These are phyloP conservation scores for Globodera rostochiensis DNA, from an alignment of 1,140 invertebrate genomes.

Conservation along the genomic window DNA sequence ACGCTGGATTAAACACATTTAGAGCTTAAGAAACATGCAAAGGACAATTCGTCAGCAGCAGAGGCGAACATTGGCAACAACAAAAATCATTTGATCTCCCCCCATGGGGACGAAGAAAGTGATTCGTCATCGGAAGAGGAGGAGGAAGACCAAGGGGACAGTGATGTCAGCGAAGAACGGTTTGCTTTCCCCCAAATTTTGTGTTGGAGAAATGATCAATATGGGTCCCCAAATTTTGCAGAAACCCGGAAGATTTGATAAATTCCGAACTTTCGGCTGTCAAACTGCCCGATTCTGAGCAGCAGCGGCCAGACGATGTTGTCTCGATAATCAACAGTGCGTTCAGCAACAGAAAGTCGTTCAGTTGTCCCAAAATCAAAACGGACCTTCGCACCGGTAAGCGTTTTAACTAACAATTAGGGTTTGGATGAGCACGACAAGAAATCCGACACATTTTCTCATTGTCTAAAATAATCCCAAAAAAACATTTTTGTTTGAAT, in stretches of 20 bases:
- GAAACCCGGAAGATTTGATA: constrained; percentile 48
- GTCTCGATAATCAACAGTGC: constrained; percentile 51
- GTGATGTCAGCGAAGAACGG: constrained; percentile 50
- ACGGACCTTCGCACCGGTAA: not conserved
- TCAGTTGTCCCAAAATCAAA: constrained; percentile 28
- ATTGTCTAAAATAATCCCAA: not conserved
- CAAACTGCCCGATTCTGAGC: constrained; percentile 44
- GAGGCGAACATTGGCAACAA: not conserved
- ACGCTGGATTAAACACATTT: not conserved
- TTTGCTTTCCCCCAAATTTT: not conserved
- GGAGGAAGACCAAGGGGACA: constrained; percentile 46
- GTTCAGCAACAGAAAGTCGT: constrained; percentile 47
- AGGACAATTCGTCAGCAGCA: not conserved
- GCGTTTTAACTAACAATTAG: no score
- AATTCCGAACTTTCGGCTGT: constrained; percentile 47
- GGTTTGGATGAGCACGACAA: no score
- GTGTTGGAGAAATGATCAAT: not conserved
- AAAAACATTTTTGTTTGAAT: constrained; percentile 4
- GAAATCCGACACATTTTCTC: no score
- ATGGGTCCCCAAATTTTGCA: not conserved
- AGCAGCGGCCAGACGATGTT: constrained; percentile 43
- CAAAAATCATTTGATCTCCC: not conserved
- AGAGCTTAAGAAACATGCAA: not conserved
- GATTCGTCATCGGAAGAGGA: constrained; percentile 28
- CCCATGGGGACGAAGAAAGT: not conserved